These are phyloP conservation scores for Stenchaetothrips biformis DNA, from an alignment of 2,888 invertebrate species.

Conservation along the genomic window DNA sequence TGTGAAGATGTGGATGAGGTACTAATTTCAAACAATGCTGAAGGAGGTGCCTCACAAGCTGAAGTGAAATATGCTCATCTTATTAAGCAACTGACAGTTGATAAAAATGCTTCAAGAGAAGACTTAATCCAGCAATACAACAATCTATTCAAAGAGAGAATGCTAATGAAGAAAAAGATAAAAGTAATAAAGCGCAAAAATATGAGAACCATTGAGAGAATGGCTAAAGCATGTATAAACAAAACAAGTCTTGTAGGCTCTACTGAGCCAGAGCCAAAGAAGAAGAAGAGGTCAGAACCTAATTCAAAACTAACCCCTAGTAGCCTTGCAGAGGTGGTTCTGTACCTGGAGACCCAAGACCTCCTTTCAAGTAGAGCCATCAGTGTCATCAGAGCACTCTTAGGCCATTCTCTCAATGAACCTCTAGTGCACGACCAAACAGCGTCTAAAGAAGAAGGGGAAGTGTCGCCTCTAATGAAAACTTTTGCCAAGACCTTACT, in stretches of 20 bases:
- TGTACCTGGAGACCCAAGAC: neutral
- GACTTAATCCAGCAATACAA: neutral
- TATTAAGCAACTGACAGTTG: neutral
- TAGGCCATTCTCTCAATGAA: neutral
- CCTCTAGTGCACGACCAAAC: neutral
- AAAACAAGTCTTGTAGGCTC: neutral
- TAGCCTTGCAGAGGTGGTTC: neutral
- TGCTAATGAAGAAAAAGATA: neutral
- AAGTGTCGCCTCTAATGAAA: neutral
- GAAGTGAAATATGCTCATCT: neutral
- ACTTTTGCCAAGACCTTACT: neutral
- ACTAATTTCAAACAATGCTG: neutral
- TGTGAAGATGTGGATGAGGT: neutral
- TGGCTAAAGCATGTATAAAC: neutral
- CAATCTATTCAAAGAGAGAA: neutral
- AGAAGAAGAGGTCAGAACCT: neutral
- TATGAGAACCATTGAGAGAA: neutral
- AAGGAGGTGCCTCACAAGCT: neutral
- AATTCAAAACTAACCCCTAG: neutral
- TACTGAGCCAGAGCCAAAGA: neutral
- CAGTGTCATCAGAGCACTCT: neutral
- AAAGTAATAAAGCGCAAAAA: neutral
- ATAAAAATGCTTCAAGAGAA: neutral
- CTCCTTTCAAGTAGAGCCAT: neutral
- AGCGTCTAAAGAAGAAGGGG: neutral